phyloP scores from a whole-genome alignment of 2,113 vertebrate genomes.

The Trachemys scripta region DNA sequence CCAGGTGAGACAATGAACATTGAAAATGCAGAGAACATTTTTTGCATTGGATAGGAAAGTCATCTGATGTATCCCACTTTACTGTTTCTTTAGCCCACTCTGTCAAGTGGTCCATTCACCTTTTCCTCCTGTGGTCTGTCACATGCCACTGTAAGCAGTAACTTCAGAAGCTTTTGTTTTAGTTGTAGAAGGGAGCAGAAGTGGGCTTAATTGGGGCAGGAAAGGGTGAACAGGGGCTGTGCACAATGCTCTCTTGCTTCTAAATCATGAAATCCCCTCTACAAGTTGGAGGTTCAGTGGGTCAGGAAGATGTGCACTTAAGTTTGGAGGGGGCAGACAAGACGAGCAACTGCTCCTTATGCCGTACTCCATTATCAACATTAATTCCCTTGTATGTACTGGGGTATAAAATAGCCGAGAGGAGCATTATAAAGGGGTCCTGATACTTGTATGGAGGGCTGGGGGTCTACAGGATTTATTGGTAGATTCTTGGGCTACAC shows the following conservation, averaged over 20 bases:
- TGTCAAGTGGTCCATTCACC: not conserved
- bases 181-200: not conserved
- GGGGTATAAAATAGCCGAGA: rapidly evolving
- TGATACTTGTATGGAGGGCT: not conserved
- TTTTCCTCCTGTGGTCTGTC: not conserved
- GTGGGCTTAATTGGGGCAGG: not conserved
- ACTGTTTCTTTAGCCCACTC: not conserved
- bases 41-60: not conserved
- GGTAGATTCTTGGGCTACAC: not conserved
- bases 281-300: not conserved
- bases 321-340: not conserved
- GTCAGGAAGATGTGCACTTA: rapidly evolving
- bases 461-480: not conserved
- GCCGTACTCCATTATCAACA: not conserved
- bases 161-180: not conserved
- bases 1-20: not conserved
- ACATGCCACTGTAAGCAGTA: not conserved
- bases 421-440: not conserved
- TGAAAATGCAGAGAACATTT: not conserved
- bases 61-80: not conserved
- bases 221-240: not conserved
- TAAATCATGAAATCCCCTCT: not conserved
- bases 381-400: not conserved
- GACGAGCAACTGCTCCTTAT: rapidly evolving
- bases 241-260: not conserved